Evolutionary conservation across 2,888 invertebrate species (phyloP).

Genomic region (Sesia bembeciformis): DNA sequence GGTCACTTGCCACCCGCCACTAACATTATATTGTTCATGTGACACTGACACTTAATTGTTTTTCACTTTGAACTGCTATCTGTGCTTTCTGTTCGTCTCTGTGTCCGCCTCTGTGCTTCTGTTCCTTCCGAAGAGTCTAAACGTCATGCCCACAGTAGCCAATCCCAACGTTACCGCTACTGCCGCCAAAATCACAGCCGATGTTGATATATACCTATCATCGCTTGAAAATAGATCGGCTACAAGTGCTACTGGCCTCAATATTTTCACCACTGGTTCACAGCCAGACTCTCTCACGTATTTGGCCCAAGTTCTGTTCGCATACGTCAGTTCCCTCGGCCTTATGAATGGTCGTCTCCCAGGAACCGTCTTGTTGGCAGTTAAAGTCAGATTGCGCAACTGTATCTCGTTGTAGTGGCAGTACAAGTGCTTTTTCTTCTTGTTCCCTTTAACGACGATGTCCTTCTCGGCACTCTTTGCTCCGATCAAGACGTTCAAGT

Average conservation of each 20-base stretch:
- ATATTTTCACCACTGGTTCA: conserved; percentile 65
- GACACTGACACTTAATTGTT: conserved; percentile 6
- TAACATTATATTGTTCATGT: conserved; percentile 7
- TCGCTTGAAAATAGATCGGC: conserved; percentile 29
- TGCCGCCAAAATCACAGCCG: conserved; percentile 43
- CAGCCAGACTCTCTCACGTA: conserved; percentile 80
- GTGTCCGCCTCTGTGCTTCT: conserved; percentile 25
- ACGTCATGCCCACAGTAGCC: conserved; percentile 48
- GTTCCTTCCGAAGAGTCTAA: conserved; percentile 39
- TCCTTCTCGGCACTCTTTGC: conserved; percentile 77
- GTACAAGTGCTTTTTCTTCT: conserved; percentile 77
- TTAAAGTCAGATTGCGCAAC: conserved; percentile 59
- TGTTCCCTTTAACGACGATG: conserved; percentile 76
- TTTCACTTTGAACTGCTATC: conserved; percentile 30
- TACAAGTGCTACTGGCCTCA: conserved; percentile 53
- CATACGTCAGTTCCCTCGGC: conserved; percentile 71
- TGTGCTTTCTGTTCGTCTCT: conserved; percentile 45
- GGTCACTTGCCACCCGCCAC: too few relatives aligned
- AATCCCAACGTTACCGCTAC: conserved; percentile 40
- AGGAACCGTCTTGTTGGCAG: conserved; percentile 64
- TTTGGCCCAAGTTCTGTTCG: conserved; percentile 82
- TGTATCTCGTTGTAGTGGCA: conserved; percentile 78
- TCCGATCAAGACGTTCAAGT: conserved; percentile 77
- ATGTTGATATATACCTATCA: conserved; percentile 24
- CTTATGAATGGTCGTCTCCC: conserved; percentile 74